phyloP scores from a whole-genome alignment of 1,140 invertebrate species.

The Apocrypta bakeri region DNA sequence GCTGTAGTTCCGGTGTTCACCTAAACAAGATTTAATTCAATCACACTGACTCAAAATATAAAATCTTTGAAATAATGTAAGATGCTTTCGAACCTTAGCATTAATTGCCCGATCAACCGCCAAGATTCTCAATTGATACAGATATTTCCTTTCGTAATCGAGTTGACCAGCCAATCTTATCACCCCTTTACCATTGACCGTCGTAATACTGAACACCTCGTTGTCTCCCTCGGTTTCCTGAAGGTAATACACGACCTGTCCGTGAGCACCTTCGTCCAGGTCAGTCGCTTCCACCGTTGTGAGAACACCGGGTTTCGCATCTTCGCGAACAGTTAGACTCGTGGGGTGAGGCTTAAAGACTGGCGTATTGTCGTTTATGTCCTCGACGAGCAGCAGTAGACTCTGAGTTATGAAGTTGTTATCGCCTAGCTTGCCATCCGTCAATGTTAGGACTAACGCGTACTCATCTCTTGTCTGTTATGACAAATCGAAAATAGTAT shows the following conservation, averaged over 20 bases:
- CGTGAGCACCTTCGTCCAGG: constrained; percentile 92
- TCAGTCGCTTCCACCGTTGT: constrained; percentile 91
- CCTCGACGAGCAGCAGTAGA: constrained; percentile 90
- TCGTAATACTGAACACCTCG: constrained; percentile 86
- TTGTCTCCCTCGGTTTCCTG: constrained; percentile 88
- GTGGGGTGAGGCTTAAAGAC: constrained; percentile 90
- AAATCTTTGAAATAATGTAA: neutral
- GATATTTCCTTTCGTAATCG: constrained; percentile 91
- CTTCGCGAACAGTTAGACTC: constrained; percentile 86
- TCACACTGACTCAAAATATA: neutral
- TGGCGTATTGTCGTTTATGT: constrained; percentile 93
- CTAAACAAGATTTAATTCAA: constrained; percentile 57
- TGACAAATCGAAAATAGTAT: neutral
- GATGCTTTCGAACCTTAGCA: constrained; percentile 75
- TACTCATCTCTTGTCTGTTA: constrained; percentile 88
- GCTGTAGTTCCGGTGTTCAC: constrained; percentile 91
- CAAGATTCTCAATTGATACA: constrained; percentile 90
- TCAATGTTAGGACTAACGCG: constrained; percentile 89
- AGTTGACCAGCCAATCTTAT: constrained; percentile 84
- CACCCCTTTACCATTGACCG: constrained; percentile 91
- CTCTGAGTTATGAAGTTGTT: constrained; percentile 94
- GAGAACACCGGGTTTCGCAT: constrained; percentile 83
- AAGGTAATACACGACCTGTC: constrained; percentile 85
- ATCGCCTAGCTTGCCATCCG: constrained; percentile 89
- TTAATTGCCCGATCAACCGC: constrained; percentile 89